These are phyloP conservation scores for Sinella curviseta DNA, from an alignment of 1,140 invertebrate species.

Conservation along the genomic window DNA sequence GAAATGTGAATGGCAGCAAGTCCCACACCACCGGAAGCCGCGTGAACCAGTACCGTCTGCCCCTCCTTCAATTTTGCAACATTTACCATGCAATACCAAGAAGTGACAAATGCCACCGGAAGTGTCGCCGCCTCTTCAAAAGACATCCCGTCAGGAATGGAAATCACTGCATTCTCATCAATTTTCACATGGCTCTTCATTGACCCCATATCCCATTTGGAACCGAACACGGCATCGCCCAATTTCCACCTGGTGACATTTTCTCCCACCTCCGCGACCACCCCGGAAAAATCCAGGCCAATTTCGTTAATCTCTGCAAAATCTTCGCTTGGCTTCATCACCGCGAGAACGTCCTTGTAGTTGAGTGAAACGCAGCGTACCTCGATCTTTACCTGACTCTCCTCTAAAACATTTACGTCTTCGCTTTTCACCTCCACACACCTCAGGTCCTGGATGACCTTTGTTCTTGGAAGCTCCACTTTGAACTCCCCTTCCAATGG, in stretches of 20 bases:
- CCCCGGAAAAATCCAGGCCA: too few species aligned
- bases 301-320: too few species aligned
- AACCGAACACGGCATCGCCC: background rate
- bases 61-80: background rate
- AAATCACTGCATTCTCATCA: background rate
- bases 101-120: background rate
- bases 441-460: too few species aligned
- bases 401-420: too few species aligned
- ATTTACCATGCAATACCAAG: background rate
- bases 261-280: too few species aligned
- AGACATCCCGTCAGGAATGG: background rate
- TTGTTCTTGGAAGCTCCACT: too few species aligned
- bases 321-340: too few species aligned
- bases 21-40: slow-evolving; percentile 6
- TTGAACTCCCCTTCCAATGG: too few species aligned
- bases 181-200: background rate
- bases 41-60: background rate
- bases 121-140: background rate
- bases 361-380: too few species aligned
- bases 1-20: background rate
- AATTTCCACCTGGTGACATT: background rate
- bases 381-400: too few species aligned
- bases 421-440: too few species aligned
- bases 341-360: too few species aligned
- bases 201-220: background rate